Conservation (phyloP, 2,888 invertebrate genomes). For the Spisula solida region DNA sequence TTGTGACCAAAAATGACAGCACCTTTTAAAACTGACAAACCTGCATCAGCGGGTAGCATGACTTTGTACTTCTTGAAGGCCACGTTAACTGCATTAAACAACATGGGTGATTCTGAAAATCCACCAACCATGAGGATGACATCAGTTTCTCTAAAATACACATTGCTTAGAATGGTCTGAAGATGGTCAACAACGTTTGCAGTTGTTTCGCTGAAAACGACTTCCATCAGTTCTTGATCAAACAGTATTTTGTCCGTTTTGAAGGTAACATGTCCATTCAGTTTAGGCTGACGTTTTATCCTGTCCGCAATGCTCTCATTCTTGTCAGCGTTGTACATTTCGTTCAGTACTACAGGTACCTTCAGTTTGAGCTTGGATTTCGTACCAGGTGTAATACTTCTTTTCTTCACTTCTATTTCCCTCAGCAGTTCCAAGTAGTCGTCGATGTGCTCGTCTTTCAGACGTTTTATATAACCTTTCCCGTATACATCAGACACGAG, state of each 20-base stretch:
- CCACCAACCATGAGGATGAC: slow-evolving; percentile 64
- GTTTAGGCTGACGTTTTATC: slow-evolving; percentile 12
- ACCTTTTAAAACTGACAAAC: slow-evolving; percentile 56
- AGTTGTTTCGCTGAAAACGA: slow-evolving; percentile 25
- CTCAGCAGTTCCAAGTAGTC: slow-evolving; percentile 59
- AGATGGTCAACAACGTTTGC: slow-evolving; percentile 43
- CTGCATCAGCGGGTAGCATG: slow-evolving; percentile 58
- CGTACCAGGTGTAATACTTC: slow-evolving; percentile 38
- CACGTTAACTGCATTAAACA: slow-evolving; percentile 35
- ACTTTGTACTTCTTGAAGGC: slow-evolving; percentile 38
- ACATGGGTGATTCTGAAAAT: slow-evolving; percentile 57
- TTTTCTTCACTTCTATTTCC: slow-evolving; percentile 68
- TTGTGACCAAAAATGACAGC: slow-evolving; percentile 68
- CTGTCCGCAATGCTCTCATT: slow-evolving; percentile 52
- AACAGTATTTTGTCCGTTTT: slow-evolving; percentile 57
- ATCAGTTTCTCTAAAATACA: neutral
- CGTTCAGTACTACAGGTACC: slow-evolving; percentile 53
- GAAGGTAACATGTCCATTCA: slow-evolving; percentile 43
- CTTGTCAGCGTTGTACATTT: slow-evolving; percentile 48
- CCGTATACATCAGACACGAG: slow-evolving; percentile 30
- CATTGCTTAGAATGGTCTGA: slow-evolving; percentile 11
- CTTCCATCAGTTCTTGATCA: slow-evolving; percentile 44
- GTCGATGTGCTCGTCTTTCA: slow-evolving; percentile 46
- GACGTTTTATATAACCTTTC: slow-evolving; percentile 23
- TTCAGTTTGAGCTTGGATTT: slow-evolving; percentile 53